Evolutionary conservation across 2,888 invertebrate species (phyloP), one percentile per base, ranked within the genome.

Genomic region (Yponomeuta sedellus): DNA sequence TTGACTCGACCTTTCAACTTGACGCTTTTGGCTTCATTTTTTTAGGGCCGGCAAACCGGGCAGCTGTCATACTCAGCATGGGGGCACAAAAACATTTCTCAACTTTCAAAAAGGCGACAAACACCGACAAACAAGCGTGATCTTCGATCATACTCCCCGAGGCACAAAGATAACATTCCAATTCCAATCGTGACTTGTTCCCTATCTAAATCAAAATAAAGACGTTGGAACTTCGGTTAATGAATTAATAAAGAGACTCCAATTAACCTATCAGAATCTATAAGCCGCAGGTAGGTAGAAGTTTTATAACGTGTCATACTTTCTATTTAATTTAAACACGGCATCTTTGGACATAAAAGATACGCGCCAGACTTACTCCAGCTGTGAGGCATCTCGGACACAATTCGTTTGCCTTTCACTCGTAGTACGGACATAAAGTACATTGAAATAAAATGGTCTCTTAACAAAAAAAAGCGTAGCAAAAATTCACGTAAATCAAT

Each of bases 1-100:
- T 85, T 78, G 75, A 71, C 73, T 76, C 81, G 78, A 83, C 80
- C 81, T 84, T 79, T 77, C 77, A 80, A 66, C 66, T 57, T 67
- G 25, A 66, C 67, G n/a, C 61, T 39, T 64, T 59, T 44, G 16
- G 61, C 52, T 68, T 64, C 20, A 61, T 44, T 63, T 64, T 63
- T 61, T 65, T 10, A 57, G 11, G n/a, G 20, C 64, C 20, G 11
- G 79, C 75, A 72, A 77, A 75, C 73, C 70, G 71, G 73, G 73
- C 74, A 74, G 72, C 71, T 72, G 72, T 73, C 72, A 63, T 12
- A 63, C 63, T 44, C 63, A 63, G 61, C 61, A n/a, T 25, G 61
- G 28, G n/a, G 12, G 6, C 28, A 28, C 22, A 74, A 74, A 22
- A 58, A 58, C 58, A 58, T 19, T 58, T 58, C 44, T 52, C 44